Evolutionary conservation across 2,113 vertebrate genomes (phyloP).

Genomic region (Kobus ellipsiprymnus): DNA sequence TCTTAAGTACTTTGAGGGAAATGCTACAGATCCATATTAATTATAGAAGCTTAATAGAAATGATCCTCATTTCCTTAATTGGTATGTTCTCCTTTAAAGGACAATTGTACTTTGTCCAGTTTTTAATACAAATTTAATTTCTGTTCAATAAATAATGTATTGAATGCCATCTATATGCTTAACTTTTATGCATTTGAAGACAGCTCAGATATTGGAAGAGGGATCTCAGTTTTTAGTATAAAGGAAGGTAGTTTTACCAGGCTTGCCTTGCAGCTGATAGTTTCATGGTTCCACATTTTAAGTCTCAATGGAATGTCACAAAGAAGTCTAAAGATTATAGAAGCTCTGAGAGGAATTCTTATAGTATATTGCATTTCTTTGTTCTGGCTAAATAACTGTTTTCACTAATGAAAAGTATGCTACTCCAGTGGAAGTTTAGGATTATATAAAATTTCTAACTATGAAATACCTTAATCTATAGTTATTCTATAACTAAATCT

Average conservation of each 20-base stretch:
- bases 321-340: not conserved
- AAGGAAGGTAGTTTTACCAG: not conserved
- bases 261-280: not conserved
- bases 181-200: not conserved
- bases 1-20: not conserved
- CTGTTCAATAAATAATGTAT: not conserved
- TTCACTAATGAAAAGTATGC: not conserved
- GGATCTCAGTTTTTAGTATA: not conserved
- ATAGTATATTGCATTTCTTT: not conserved
- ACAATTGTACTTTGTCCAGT: not conserved
- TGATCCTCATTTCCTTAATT: not conserved
- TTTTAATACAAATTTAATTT: not conserved
- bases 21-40: not conserved
- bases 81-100: not conserved
- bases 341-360: not conserved
- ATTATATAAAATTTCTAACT: not conserved
- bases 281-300: not conserved
- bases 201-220: not conserved
- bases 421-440: not conserved
- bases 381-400: not conserved
- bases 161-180: not conserved
- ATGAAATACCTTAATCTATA: not conserved
- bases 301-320: not conserved
- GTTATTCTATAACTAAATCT: not conserved
- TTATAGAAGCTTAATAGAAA: not conserved